Evolutionary conservation across 2,888 invertebrate genomes (phyloP).

Genomic region (Parochlus steinenii): DNA sequence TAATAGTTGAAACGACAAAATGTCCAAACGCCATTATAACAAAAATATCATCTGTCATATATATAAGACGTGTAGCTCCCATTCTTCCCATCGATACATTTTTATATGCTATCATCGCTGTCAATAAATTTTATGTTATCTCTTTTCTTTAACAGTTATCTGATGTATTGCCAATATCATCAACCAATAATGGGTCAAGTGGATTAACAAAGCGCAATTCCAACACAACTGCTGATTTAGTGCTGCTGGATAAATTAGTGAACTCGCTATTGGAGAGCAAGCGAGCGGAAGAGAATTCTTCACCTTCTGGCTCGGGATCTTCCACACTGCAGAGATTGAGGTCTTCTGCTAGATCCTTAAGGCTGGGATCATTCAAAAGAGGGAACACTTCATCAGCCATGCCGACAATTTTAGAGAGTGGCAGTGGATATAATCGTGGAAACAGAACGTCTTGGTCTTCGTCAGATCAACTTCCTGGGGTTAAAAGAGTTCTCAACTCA

Average conservation of each 20-base stretch:
- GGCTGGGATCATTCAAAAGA: slow-evolving; percentile 12
- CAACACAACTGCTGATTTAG: slow-evolving; percentile 38
- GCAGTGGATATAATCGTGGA: slow-evolving; percentile 11
- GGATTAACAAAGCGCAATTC: slow-evolving; percentile 23
- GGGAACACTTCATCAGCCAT: slow-evolving; percentile 18
- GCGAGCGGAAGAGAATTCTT: slow-evolving; percentile 19
- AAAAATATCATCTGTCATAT: no score
- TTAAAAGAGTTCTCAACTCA: slow-evolving; percentile 24
- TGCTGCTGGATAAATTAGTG: slow-evolving; percentile 43
- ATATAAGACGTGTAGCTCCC: no score
- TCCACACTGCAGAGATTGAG: slow-evolving; percentile 3
- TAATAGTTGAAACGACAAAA: not conserved
- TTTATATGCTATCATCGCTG: no score
- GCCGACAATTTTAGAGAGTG: slow-evolving; percentile 29
- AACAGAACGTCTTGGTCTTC: slow-evolving; percentile 17
- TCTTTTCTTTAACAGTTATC: slow-evolving; percentile 15
- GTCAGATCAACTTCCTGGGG: slow-evolving; percentile 18
- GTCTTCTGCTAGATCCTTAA: slow-evolving; percentile 20
- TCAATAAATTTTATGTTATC: no score
- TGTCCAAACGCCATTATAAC: not conserved
- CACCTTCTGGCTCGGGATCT: slow-evolving; percentile 2
- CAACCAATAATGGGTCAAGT: slow-evolving; percentile 16
- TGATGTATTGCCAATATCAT: slow-evolving; percentile 21
- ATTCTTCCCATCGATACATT: no score
- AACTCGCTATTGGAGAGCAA: slow-evolving; percentile 39